Conservation (phyloP, 2,888 invertebrate genomes). For the Phaonia tiefii region DNA sequence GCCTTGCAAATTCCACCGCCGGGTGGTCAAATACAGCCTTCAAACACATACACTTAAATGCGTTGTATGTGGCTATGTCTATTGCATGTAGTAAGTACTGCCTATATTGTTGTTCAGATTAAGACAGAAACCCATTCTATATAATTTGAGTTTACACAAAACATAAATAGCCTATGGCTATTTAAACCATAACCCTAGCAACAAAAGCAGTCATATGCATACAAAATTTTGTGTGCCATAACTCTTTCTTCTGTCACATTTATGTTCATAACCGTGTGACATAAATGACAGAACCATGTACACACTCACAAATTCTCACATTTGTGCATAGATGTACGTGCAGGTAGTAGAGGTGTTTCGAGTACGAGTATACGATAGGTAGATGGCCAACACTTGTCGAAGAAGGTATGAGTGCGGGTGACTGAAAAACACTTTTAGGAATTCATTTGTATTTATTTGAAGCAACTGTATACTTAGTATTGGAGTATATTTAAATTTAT, state of each 20-base stretch:
- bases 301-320: neutral
- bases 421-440: neutral
- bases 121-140: constrained; percentile 5
- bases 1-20: no score
- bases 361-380: neutral
- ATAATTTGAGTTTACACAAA: constrained; percentile 23
- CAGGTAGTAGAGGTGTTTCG: no score
- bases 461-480: constrained; percentile 7
- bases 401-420: neutral
- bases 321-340: neutral
- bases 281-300: constrained; percentile 25
- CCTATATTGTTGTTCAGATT: no score
- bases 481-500: constrained; percentile 51
- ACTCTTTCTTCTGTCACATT: constrained; percentile 54
- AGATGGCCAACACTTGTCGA: neutral
- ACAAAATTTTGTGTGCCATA: constrained; percentile 23
- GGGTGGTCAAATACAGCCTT: neutral
- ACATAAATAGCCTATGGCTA: constrained; percentile 33
- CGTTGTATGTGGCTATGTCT: neutral
- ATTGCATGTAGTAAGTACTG: no score
- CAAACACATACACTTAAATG: neutral
- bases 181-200: constrained; percentile 22
- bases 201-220: neutral
- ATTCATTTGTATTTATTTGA: neutral
- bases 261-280: constrained; percentile 57